phyloP scores from a whole-genome alignment of 2,888 invertebrate species.

The Hirudinaria manillensis region DNA sequence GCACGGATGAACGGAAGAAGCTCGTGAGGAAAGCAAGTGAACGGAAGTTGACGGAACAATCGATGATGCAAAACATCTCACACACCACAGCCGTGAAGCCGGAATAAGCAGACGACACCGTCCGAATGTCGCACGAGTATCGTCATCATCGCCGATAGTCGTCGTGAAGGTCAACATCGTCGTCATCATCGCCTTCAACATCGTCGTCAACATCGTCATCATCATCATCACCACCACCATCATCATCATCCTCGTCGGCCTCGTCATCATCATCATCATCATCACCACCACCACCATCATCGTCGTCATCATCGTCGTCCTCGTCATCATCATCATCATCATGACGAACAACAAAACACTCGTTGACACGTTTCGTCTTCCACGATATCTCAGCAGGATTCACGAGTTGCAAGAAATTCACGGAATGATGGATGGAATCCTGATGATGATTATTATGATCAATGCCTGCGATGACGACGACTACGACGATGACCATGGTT shows the following conservation, averaged over 20 bases:
- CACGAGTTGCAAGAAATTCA: no score
- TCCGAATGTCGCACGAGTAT: slow-evolving; percentile 1
- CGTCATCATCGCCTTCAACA: slow-evolving; percentile 28
- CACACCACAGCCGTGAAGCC: background rate
- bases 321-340: slow-evolving; percentile 17
- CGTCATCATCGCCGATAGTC: slow-evolving; percentile 28
- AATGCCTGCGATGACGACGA: slow-evolving; percentile 18
- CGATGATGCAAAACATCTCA: slow-evolving; percentile 3
- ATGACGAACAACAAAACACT: background rate
- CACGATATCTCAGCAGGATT: background rate
- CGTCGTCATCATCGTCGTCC: slow-evolving; percentile 20
- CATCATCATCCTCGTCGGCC: slow-evolving; percentile 25
- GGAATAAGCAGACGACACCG: background rate
- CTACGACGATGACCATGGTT: background rate
- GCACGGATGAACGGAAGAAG: no score
- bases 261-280: slow-evolving; percentile 31
- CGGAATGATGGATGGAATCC: background rate
- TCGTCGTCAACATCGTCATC: slow-evolving; percentile 23
- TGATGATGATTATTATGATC: slow-evolving; percentile 24
- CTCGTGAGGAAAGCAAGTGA: no score
- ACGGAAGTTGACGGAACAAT: background rate
- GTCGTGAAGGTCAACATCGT: slow-evolving; percentile 28
- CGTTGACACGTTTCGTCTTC: background rate
- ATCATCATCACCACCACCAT: slow-evolving; percentile 16
- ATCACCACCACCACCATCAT: slow-evolving; percentile 28